Percentiles rank a stretch among this genome's conserved stretches.
phyloP scores from a whole-genome alignment of 2,888 invertebrate species.

The Plusia festucae region DNA sequence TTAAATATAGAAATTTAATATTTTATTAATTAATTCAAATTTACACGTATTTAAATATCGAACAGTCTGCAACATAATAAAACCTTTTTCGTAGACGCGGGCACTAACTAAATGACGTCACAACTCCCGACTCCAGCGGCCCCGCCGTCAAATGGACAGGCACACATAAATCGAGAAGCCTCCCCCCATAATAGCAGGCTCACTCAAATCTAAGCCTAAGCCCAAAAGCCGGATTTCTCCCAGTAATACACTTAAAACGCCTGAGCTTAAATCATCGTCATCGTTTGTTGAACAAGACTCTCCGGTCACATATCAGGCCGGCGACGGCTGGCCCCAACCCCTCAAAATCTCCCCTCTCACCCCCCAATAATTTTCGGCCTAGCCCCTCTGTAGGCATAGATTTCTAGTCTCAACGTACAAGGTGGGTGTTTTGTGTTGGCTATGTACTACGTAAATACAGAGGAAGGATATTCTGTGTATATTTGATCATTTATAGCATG shows the following conservation, averaged over 20 bases:
- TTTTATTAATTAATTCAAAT: too few relatives aligned
- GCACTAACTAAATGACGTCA: conserved; percentile 61
- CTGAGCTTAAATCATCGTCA: conserved; percentile 89
- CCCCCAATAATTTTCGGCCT: conserved; percentile 84
- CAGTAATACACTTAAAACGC: conserved; percentile 89
- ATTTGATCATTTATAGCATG: conserved; percentile 71
- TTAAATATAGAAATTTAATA: too few relatives aligned
- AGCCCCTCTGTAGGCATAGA: conserved; percentile 83
- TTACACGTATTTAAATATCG: background rate
- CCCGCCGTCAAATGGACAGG: conserved; percentile 69
- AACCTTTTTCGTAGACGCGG: conserved; percentile 35
- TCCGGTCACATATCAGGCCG: conserved; percentile 88
- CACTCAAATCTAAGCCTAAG: conserved; percentile 86
- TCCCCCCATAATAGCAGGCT: conserved; percentile 80
- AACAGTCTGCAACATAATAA: conserved; percentile 7
- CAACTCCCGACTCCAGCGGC: conserved; percentile 51
- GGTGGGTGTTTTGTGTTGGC: conserved; percentile 77
- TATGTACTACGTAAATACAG: conserved; percentile 74
- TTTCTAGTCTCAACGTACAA: conserved; percentile 83
- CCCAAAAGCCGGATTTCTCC: conserved; percentile 87
- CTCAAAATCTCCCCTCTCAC: conserved; percentile 41
- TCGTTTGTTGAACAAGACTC: conserved; percentile 90
- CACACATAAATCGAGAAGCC: conserved; percentile 83
- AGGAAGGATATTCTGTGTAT: conserved; percentile 69
- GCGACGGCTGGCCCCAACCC: conserved; percentile 72